phyloP scores from a whole-genome alignment of 2,113 vertebrate species.

The Tapirus terrestris region DNA sequence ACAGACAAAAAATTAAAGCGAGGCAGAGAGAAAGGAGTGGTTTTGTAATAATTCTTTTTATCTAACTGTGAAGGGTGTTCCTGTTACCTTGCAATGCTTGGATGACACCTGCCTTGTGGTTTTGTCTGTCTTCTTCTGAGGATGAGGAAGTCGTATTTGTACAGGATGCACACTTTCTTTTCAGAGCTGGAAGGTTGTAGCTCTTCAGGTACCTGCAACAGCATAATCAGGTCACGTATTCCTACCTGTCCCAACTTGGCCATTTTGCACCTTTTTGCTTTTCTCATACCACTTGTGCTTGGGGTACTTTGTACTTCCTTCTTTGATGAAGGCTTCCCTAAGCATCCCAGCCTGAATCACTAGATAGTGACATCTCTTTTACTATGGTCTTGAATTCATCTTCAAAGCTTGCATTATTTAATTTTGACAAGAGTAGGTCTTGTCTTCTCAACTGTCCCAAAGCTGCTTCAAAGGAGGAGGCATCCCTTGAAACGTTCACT shows the following conservation, averaged over 20 bases:
- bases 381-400: rapidly evolving
- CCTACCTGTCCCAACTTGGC: neutral
- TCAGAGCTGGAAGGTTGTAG: slow-evolving; percentile 89
- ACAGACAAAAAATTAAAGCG: neutral
- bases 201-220: slow-evolving; percentile 91
- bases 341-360: neutral
- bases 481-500: neutral
- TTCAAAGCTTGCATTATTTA: neutral
- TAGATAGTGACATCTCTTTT: too few species aligned
- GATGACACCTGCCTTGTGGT: slow-evolving; percentile 68
- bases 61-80: rapidly evolving
- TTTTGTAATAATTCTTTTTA: rapidly evolving
- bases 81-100: slow-evolving; percentile 83
- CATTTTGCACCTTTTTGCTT: neutral
- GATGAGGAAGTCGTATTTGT: slow-evolving; percentile 89
- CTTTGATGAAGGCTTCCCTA: neutral
- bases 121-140: slow-evolving; percentile 89
- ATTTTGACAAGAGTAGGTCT: neutral
- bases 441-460: neutral
- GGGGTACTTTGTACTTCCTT: neutral
- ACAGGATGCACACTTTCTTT: slow-evolving; percentile 90
- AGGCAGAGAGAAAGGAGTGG: neutral
- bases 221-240: neutral
- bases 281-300: neutral
- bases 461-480: neutral